Evolutionary conservation across 2,888 invertebrate species (phyloP).

Genomic region (Petrophora chlorosata): DNA sequence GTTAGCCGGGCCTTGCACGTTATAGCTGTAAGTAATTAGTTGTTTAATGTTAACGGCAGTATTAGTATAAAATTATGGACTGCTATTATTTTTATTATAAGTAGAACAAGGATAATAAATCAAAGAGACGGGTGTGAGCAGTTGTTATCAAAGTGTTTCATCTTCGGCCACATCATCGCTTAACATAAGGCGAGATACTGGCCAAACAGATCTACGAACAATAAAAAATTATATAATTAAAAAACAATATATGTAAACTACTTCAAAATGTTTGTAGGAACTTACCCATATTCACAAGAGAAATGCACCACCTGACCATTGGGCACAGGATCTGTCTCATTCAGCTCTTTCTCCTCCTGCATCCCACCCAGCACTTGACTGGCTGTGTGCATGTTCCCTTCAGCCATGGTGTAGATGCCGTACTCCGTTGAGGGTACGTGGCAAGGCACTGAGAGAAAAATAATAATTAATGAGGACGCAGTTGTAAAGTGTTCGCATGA

Average conservation of each 20-base stretch:
- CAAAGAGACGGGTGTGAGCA: no score
- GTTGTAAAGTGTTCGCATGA: not conserved
- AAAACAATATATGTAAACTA: no score
- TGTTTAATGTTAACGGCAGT: no score
- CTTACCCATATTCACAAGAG: constrained; percentile 88
- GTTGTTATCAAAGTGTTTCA: no score
- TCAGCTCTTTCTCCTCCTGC: constrained; percentile 80
- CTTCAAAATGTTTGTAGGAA: no score
- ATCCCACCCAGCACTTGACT: constrained; percentile 51
- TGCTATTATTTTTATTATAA: no score
- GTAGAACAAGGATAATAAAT: no score
- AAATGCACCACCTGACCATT: constrained; percentile 90
- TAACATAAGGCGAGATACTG: not conserved
- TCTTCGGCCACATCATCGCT: no score
- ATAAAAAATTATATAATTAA: no score
- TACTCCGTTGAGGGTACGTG: constrained; percentile 87
- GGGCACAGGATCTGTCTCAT: constrained; percentile 84
- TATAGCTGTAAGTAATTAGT: constrained; percentile 66
- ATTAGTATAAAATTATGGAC: no score
- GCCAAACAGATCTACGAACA: not conserved
- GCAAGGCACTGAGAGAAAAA: constrained; percentile 85
- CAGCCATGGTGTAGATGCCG: constrained; percentile 86
- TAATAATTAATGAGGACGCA: not conserved
- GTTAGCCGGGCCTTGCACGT: constrained; percentile 87
- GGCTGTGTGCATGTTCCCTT: constrained; percentile 56